These are phyloP conservation scores for Colinus virginianus DNA, from an alignment of 2,113 vertebrate species.

Conservation along the genomic window DNA sequence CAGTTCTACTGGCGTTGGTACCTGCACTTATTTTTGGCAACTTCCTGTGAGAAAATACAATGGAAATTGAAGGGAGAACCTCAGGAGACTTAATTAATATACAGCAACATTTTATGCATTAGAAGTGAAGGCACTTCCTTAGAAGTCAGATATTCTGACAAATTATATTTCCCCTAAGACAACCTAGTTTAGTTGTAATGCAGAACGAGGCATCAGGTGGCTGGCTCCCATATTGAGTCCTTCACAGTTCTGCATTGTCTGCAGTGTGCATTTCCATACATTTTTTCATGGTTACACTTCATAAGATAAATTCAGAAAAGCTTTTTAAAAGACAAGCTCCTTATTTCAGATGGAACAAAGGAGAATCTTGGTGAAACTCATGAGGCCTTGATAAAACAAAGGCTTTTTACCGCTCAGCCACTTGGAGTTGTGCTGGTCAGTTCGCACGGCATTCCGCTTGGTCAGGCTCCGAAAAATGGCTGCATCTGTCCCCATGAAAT, in stretches of 20 bases:
- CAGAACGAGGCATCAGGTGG: neutral
- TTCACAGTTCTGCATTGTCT: neutral
- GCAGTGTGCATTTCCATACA: neutral
- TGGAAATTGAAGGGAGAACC: neutral
- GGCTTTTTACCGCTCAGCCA: slow-evolving; percentile 93
- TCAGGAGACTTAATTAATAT: neutral
- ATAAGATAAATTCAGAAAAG: neutral
- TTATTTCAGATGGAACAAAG: neutral
- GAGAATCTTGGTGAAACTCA: neutral
- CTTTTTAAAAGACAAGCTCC: neutral
- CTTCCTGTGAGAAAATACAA: neutral
- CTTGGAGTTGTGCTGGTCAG: slow-evolving; percentile 98
- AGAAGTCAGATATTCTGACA: neutral
- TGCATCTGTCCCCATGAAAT: slow-evolving; percentile 98
- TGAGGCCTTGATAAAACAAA: neutral
- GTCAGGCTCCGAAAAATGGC: slow-evolving; percentile 98
- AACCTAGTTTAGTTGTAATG: neutral
- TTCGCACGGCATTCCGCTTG: slow-evolving; percentile 91
- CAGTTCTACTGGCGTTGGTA: neutral
- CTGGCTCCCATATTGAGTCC: neutral
- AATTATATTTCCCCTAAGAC: neutral
- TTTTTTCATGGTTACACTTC: neutral
- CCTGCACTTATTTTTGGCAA: neutral
- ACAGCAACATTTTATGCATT: neutral
- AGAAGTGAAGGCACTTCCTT: neutral